Evolutionary conservation across 2,797 vertebrate species (phyloP).

Genomic region (Falco naumanni): DNA sequence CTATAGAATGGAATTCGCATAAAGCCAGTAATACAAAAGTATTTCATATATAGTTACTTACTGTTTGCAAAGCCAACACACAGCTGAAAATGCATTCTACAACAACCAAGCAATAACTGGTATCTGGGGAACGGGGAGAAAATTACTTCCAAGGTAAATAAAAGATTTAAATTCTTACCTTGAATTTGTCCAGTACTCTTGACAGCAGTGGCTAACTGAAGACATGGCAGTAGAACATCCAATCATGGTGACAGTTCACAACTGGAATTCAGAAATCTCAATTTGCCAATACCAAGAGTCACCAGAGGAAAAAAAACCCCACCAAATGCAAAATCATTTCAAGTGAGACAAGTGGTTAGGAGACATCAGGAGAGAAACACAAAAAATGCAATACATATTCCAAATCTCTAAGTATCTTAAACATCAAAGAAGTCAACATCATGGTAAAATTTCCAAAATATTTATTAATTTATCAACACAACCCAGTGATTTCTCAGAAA

Average conservation of each 20-base stretch:
- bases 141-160: background rate
- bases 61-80: background rate
- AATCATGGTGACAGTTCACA: background rate
- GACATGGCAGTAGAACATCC: background rate
- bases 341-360: background rate
- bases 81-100: background rate
- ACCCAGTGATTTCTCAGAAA: background rate
- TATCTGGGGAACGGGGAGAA: background rate
- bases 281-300: background rate
- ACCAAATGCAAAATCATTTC: background rate
- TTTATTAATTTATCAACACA: constrained; percentile 32
- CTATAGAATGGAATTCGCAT: background rate
- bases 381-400: background rate
- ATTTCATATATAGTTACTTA: background rate
- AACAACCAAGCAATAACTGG: background rate
- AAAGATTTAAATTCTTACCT: background rate
- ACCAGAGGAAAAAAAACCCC: background rate
- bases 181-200: background rate
- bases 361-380: background rate
- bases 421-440: background rate
- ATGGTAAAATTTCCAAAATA: background rate
- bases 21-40: background rate
- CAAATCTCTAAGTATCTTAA: background rate
- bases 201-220: background rate
- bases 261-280: background rate